These are phyloP conservation scores for Scartelaos histophorus DNA, from an alignment of 2,113 vertebrate species.

Conservation along the genomic window DNA sequence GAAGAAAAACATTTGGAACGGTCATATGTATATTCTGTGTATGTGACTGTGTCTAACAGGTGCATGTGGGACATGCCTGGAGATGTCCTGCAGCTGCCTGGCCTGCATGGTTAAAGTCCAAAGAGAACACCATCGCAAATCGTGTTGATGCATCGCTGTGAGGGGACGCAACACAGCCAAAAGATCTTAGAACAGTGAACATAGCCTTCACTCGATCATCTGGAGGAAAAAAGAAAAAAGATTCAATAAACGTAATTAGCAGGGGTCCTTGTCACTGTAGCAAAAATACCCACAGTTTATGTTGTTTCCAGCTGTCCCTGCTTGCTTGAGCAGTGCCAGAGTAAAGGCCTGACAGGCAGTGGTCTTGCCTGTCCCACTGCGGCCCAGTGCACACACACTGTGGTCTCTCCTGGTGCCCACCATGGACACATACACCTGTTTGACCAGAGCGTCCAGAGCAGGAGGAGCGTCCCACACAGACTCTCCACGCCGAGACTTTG, in stretches of 20 bases:
- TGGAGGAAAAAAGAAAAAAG: slow-evolving; percentile 43
- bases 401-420: slow-evolving; percentile 84
- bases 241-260: background rate
- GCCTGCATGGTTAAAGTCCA: slow-evolving; percentile 90
- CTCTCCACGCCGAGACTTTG: slow-evolving; percentile 63
- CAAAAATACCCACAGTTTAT: slow-evolving; percentile 73
- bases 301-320: slow-evolving; percentile 74
- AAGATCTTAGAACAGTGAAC: slow-evolving; percentile 88
- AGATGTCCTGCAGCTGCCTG: slow-evolving; percentile 84
- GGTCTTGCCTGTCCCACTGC: slow-evolving; percentile 87
- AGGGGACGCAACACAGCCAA: slow-evolving; percentile 80
- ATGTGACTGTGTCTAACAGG: background rate
- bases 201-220: slow-evolving; percentile 89
- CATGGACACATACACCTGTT: slow-evolving; percentile 82
- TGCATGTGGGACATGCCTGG: slow-evolving; percentile 77
- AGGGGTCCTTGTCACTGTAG: fast-evolving
- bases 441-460: slow-evolving; percentile 79
- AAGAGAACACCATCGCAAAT: slow-evolving; percentile 85
- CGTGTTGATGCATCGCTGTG: slow-evolving; percentile 81
- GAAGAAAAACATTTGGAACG: slow-evolving; percentile 10
- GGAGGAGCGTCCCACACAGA: slow-evolving; percentile 71
- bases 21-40: background rate
- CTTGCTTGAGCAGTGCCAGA: slow-evolving; percentile 80
- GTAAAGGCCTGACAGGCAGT: slow-evolving; percentile 78
- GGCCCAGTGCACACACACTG: slow-evolving; percentile 84